Percentiles rank a stretch among this genome's conserved stretches.
These are phyloP conservation scores for Patella vulgata DNA, from an alignment of 1,140 invertebrate species.

Conservation along the genomic window DNA sequence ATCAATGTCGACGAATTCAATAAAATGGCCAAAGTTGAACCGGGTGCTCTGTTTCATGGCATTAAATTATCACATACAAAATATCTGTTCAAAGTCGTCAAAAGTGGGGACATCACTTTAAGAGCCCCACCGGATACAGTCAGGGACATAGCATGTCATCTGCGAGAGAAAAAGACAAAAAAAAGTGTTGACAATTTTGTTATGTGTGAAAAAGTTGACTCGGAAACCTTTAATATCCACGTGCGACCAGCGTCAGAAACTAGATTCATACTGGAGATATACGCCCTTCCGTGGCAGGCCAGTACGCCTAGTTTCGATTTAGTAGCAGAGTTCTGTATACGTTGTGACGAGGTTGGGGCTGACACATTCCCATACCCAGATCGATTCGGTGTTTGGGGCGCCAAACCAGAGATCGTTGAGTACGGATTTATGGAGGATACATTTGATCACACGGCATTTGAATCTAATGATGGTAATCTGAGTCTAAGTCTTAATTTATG, in stretches of 20 bases:
- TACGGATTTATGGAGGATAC: constrained; percentile 29
- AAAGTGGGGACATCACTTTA: no score
- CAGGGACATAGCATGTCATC: no score
- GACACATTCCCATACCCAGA: constrained; percentile 15
- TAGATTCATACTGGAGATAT: constrained; percentile 19
- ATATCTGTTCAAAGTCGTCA: no score
- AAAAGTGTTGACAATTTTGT: no score
- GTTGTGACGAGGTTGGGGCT: constrained; percentile 8
- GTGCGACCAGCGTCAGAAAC: constrained; percentile 17
- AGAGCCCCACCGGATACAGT: no score
- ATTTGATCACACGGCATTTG: constrained; percentile 14
- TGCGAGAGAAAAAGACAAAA: no score
- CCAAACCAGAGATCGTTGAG: constrained; percentile 18
- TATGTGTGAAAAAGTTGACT: no score
- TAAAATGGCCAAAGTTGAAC: no score
- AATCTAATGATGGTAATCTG: constrained; percentile 14
- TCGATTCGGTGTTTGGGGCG: constrained; percentile 23
- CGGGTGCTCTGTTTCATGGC: no score
- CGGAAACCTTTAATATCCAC: constrained; percentile 19
- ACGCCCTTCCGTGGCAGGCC: constrained; percentile 21
- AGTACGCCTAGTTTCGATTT: constrained; percentile 13
- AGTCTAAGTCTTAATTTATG: constrained; percentile 12
- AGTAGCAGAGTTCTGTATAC: constrained; percentile 23
- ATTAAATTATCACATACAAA: no score
- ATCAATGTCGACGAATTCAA: no score